Percentiles rank a stretch among this genome's conserved stretches.
phyloP scores from a whole-genome alignment of 2,797 vertebrate species.

The Sebastes nivosus region DNA sequence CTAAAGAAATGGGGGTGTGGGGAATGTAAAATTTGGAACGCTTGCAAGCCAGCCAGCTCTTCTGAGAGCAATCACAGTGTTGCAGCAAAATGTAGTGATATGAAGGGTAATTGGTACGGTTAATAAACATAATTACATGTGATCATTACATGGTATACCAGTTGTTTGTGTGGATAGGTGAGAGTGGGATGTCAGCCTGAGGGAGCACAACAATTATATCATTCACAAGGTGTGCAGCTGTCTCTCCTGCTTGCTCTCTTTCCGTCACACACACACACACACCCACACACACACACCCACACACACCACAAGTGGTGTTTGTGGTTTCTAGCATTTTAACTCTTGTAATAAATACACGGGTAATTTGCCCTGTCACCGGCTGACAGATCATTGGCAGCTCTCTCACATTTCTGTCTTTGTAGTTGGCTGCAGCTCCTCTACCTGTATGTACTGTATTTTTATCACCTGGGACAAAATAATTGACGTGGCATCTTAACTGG shows the following conservation, averaged over 20 bases:
- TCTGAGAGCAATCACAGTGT: not conserved
- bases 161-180: not conserved
- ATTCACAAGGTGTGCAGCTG: not conserved
- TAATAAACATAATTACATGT: conserved; percentile 46
- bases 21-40: too few relatives aligned
- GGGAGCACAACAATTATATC: not conserved
- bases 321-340: conserved; percentile 1
- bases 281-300: not conserved
- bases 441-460: conserved; percentile 1
- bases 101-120: not conserved
- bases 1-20: too few relatives aligned
- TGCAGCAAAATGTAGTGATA: not conserved
- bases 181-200: not conserved
- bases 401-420: conserved; percentile 35
- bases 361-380: conserved; percentile 29
- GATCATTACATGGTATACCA: conserved; percentile 5
- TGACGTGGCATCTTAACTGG: conserved; percentile 24
- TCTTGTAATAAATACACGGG: conserved; percentile 7
- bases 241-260: too few relatives aligned
- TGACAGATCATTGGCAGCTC: conserved; percentile 33
- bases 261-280: not conserved
- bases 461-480: conserved; percentile 48
- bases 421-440: conserved; percentile 13
- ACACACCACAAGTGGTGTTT: not conserved
- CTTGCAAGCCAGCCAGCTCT: not conserved